Evolutionary conservation across 2,888 invertebrate genomes (phyloP).

Genomic region (Xanthorhoe spadicearia): DNA sequence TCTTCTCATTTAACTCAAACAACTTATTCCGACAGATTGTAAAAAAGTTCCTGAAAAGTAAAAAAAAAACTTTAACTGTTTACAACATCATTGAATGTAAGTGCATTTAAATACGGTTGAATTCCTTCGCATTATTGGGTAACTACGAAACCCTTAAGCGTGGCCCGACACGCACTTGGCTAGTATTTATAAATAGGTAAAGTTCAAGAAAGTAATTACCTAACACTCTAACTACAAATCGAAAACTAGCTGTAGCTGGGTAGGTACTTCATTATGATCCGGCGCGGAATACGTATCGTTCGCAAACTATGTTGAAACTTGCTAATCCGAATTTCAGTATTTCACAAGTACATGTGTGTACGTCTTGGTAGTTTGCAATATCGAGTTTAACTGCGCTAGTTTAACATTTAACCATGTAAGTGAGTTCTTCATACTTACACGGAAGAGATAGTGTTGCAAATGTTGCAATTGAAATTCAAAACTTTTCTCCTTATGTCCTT

Average conservation of each 20-base stretch:
- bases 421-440: constrained; percentile 15
- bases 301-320: constrained; percentile 35
- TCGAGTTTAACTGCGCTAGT: constrained; percentile 30
- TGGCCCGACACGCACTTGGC: too few relatives aligned
- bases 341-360: constrained; percentile 28
- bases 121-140: too few relatives aligned
- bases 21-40: too few relatives aligned
- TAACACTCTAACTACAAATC: constrained; percentile 16
- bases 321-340: constrained; percentile 39
- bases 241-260: constrained; percentile 14
- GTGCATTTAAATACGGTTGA: too few relatives aligned
- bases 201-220: not conserved
- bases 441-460: not conserved
- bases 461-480: not conserved
- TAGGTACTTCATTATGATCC: constrained; percentile 32
- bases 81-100: too few relatives aligned
- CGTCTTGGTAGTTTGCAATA: constrained; percentile 31
- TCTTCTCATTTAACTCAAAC: too few relatives aligned
- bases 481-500: not conserved
- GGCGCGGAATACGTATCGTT: constrained; percentile 35
- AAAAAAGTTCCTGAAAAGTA: too few relatives aligned
- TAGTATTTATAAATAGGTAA: not conserved
- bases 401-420: constrained; percentile 29
- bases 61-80: too few relatives aligned
- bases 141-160: too few relatives aligned